Evolutionary conservation across 2,113 vertebrate genomes (phyloP).

Genomic region (Gallinago paraguaiae): DNA sequence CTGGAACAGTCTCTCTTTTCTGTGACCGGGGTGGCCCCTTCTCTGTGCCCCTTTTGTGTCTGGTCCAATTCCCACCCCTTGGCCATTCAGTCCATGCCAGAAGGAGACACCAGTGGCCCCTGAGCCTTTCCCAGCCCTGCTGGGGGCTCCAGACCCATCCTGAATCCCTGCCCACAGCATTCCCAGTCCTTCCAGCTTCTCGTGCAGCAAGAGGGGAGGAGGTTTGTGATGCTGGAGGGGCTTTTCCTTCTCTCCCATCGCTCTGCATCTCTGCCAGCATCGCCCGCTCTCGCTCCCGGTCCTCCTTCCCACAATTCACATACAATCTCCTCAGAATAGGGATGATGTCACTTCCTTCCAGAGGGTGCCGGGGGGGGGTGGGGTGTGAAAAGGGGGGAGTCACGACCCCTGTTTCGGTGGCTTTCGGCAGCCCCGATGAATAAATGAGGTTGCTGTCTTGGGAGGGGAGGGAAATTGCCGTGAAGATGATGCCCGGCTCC

Average conservation of each 20-base stretch:
- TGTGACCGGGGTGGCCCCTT: background rate
- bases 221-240: background rate
- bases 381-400: conserved; percentile 56
- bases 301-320: conserved; percentile 65
- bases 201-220: background rate
- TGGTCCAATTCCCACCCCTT: conserved; percentile 32
- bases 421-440: background rate
- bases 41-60: conserved; percentile 61
- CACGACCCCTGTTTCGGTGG: conserved; percentile 49
- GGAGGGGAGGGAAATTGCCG: background rate
- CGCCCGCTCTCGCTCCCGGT: background rate
- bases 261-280: background rate
- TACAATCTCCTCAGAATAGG: conserved; percentile 60
- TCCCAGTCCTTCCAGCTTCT: background rate
- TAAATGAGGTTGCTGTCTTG: background rate
- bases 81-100: background rate
- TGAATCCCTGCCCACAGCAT: accelerated
- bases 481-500: background rate
- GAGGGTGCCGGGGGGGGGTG: background rate
- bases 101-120: background rate
- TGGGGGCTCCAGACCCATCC: background rate
- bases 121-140: background rate
- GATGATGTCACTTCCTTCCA: conserved; percentile 79
- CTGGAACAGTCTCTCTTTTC: conserved; percentile 49
- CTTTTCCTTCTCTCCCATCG: background rate